Evolutionary conservation across 2,888 invertebrate species (phyloP).

Genomic region (Stenoptilia bipunctidactyla): DNA sequence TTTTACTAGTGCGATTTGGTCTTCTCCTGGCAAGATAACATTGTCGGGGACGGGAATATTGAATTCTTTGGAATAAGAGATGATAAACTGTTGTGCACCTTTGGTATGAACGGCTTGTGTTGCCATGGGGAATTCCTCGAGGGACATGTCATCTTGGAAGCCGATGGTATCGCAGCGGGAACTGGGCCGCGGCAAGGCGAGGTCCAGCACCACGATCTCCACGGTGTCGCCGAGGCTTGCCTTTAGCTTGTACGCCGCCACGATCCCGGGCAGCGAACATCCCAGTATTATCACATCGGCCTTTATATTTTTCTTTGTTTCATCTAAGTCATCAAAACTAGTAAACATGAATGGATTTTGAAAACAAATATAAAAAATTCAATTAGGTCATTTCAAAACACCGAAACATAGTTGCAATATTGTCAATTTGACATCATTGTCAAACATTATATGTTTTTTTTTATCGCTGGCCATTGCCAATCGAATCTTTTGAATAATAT

Average conservation of each 20-base stretch:
- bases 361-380: no score
- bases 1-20: slow-evolving; percentile 28
- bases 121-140: slow-evolving; percentile 14
- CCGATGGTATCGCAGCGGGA: slow-evolving; percentile 36
- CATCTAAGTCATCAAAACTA: no score
- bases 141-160: slow-evolving; percentile 24
- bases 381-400: no score
- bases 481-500: no score
- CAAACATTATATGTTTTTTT: no score
- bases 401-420: no score
- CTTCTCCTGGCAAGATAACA: slow-evolving; percentile 29
- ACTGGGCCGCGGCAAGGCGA: slow-evolving; percentile 19
- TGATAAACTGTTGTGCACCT: slow-evolving; percentile 31
- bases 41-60: slow-evolving; percentile 38
- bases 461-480: no score
- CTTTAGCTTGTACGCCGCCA: slow-evolving; percentile 53
- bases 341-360: no score
- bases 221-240: slow-evolving; percentile 48
- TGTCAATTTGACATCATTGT: no score
- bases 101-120: background rate
- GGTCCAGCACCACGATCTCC: slow-evolving; percentile 50
- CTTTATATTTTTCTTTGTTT: slow-evolving; percentile 21
- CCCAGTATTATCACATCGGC: slow-evolving; percentile 58
- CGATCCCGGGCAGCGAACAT: slow-evolving; percentile 53
- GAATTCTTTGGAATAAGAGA: slow-evolving; percentile 38